Percentiles rank a stretch among this genome's conserved stretches.
Conservation (phyloP, 2,797 vertebrate species). For the Megaceryle alcyon region DNA sequence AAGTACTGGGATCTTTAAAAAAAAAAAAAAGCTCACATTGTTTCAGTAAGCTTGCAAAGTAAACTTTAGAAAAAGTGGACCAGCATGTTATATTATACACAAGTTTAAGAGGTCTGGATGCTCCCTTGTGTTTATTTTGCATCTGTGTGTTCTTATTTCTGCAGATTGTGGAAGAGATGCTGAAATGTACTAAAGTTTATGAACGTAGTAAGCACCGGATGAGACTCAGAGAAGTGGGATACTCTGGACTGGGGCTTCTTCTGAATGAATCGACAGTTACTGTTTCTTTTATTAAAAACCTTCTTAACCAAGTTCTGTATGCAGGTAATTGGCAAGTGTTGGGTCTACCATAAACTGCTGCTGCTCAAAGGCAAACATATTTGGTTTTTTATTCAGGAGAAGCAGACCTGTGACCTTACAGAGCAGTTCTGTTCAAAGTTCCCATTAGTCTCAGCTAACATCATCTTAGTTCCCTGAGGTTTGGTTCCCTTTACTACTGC, state of each 20-base stretch:
- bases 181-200: slow-evolving; percentile 95
- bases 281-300: slow-evolving; percentile 87
- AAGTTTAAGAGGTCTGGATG: background rate
- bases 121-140: background rate
- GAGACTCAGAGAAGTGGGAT: slow-evolving; percentile 92
- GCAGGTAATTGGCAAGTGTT: slow-evolving; percentile 81
- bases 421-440: background rate
- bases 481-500: background rate
- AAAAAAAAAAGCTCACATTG: background rate
- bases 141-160: background rate
- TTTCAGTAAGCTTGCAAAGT: background rate
- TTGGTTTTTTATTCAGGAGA: background rate
- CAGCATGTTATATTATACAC: background rate
- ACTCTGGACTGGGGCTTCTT: slow-evolving; percentile 91
- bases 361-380: background rate
- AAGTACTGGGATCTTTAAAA: background rate
- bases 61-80: background rate
- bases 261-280: slow-evolving; percentile 88
- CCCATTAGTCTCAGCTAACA: background rate
- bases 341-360: background rate
- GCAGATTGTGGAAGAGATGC: slow-evolving; percentile 93
- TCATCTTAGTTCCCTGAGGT: background rate
- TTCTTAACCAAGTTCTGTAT: slow-evolving; percentile 92
- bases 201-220: slow-evolving; percentile 93
- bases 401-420: background rate